phyloP scores from a whole-genome alignment of 2,113 vertebrate species.

The Ciconia maguari region DNA sequence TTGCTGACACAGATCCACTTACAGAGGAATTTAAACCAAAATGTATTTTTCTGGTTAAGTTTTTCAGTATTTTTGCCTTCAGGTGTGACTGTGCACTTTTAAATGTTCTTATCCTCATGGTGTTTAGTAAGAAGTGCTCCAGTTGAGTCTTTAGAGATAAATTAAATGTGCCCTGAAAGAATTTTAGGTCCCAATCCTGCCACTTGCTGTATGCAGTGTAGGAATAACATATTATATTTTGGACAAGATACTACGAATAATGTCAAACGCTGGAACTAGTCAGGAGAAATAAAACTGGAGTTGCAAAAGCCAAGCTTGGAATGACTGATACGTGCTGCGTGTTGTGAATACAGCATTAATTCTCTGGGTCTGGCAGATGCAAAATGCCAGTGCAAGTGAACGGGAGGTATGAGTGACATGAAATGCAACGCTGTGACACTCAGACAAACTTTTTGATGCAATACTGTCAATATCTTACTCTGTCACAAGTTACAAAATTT shows the following conservation, averaged over 20 bases:
- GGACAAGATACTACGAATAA: not conserved
- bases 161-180: not conserved
- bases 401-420: accelerated
- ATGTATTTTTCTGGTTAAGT: not conserved
- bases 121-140: not conserved
- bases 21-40: not conserved
- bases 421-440: not conserved
- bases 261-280: not conserved
- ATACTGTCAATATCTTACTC: not conserved
- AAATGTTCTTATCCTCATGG: not conserved
- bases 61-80: not conserved
- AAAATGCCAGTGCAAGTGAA: accelerated
- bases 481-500: not conserved
- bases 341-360: not conserved
- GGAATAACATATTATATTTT: not conserved
- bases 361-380: not conserved
- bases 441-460: not conserved
- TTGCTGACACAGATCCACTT: not conserved
- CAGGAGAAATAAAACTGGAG: not conserved
- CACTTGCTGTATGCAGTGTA: not conserved
- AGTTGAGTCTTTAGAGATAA: not conserved
- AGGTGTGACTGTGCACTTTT: not conserved
- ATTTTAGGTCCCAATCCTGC: not conserved
- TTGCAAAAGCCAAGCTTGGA: not conserved
- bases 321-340: accelerated